Percentiles rank a stretch among this genome's conserved stretches.
Conservation (phyloP, 2,797 vertebrate genomes). For the Helarctos malayanus region DNA sequence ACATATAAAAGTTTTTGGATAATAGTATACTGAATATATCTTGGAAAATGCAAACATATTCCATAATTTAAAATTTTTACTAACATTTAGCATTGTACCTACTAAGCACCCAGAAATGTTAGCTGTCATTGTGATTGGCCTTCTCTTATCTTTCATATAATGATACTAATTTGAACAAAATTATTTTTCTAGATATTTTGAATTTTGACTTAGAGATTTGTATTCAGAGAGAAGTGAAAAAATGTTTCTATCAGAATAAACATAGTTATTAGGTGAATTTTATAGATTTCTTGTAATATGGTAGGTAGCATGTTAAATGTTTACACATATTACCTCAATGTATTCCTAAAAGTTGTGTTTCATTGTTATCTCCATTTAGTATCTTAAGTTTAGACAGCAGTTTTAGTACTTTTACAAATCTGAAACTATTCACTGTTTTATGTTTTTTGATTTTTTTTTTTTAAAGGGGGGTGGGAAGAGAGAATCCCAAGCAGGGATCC, state of each 20-base stretch:
- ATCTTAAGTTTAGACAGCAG: neutral
- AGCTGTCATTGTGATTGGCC: neutral
- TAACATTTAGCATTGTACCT: neutral
- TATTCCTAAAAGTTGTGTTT: neutral
- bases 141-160: neutral
- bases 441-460: neutral
- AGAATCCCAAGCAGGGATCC: neutral
- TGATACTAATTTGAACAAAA: slow-evolving; percentile 16
- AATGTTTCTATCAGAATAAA: neutral
- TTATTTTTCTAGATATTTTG: neutral
- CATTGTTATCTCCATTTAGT: neutral
- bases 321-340: neutral
- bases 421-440: neutral
- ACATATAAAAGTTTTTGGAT: neutral
- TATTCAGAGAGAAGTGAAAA: slow-evolving; percentile 13
- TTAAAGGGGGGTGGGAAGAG: neutral
- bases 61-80: slow-evolving; percentile 9
- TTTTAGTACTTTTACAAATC: neutral
- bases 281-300: neutral
- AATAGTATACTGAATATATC: neutral
- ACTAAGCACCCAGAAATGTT: slow-evolving; percentile 20
- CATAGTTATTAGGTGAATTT: neutral
- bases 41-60: neutral
- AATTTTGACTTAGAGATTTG: neutral
- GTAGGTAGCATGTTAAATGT: neutral